Percentiles rank a stretch among this genome's conserved stretches.
These are phyloP conservation scores for Camponotus vicinus DNA, from an alignment of 1,140 invertebrate genomes.

Conservation along the genomic window DNA sequence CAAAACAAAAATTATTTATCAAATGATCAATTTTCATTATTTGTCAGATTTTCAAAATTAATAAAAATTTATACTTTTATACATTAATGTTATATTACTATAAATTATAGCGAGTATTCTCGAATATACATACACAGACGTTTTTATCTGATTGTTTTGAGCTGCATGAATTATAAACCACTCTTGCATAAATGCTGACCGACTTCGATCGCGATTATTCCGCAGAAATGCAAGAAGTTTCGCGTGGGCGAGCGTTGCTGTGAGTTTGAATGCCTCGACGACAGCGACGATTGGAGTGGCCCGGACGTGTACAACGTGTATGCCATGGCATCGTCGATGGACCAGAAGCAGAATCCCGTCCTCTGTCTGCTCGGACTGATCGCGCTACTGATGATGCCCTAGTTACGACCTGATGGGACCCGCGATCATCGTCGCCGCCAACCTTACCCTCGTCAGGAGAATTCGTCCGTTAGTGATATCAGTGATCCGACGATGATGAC, in stretches of 20 bases:
- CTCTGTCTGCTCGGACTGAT: constrained; percentile 25
- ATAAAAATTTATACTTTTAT: too few species aligned
- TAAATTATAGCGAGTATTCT: too few species aligned
- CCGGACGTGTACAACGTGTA: constrained; percentile 75
- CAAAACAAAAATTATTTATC: too few species aligned
- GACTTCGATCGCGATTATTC: constrained; percentile 43
- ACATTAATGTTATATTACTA: too few species aligned
- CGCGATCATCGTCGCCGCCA: constrained; percentile 50
- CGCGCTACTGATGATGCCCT: constrained; percentile 53
- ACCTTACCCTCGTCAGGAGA: constrained; percentile 21
- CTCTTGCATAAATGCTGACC: background rate
- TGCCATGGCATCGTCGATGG: constrained; percentile 67
- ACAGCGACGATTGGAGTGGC: constrained; percentile 79
- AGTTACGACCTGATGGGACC: constrained; percentile 33
- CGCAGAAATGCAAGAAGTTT: constrained; percentile 92
- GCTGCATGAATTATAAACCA: background rate
- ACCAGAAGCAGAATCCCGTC: constrained; percentile 27
- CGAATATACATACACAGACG: too few species aligned
- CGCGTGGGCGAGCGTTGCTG: constrained; percentile 91
- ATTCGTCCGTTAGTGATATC: constrained; percentile 13
- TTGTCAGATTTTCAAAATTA: too few species aligned
- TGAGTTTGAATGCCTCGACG: constrained; percentile 91
- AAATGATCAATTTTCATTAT: too few species aligned
- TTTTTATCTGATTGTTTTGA: constrained; percentile 1
- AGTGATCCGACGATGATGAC: background rate